Percentiles rank a stretch among this genome's conserved stretches.
Evolutionary conservation across 2,113 vertebrate species (phyloP).

Genomic region (Ochotona princeps): DNA sequence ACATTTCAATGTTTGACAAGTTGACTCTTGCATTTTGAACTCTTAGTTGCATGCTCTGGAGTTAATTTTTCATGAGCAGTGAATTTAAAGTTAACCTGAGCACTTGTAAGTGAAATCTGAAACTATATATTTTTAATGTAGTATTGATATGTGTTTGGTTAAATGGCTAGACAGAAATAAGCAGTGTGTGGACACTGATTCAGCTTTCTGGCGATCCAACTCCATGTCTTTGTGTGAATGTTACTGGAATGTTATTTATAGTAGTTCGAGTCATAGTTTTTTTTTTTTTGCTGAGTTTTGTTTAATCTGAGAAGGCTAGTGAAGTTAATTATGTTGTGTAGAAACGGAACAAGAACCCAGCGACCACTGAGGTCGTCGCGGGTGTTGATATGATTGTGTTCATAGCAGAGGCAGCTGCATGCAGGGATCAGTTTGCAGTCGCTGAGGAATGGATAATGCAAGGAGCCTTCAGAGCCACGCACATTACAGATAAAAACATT

Average conservation of each 20-base stretch:
- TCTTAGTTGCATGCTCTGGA: not conserved
- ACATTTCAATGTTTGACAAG: not conserved
- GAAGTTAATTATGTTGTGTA: constrained; percentile 88
- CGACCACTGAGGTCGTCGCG: constrained; percentile 79
- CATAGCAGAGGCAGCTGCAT: constrained; percentile 86
- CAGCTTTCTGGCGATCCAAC: not conserved
- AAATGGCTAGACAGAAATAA: not conserved
- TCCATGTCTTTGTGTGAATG: constrained; percentile 63
- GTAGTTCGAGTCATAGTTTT: constrained; percentile 75
- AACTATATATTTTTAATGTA: not conserved
- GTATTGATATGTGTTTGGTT: not conserved
- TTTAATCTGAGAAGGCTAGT: constrained; percentile 83
- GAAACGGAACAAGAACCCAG: constrained; percentile 81
- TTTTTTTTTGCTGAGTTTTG: constrained; percentile 78
- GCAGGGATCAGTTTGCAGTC: constrained; percentile 88
- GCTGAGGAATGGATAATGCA: constrained; percentile 85
- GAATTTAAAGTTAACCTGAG: constrained; percentile 9
- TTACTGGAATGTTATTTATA: constrained; percentile 76
- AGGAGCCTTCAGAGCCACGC: constrained; percentile 85
- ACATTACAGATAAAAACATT: constrained; percentile 87
- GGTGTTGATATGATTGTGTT: constrained; percentile 83
- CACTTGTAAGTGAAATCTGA: constrained; percentile 39
- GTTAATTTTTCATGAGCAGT: constrained; percentile 39
- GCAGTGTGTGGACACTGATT: not conserved
- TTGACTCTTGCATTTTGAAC: not conserved